Base-by-base conservation (phyloP, 2,797 vertebrate species). In the Steatocranus sp. region DNA sequence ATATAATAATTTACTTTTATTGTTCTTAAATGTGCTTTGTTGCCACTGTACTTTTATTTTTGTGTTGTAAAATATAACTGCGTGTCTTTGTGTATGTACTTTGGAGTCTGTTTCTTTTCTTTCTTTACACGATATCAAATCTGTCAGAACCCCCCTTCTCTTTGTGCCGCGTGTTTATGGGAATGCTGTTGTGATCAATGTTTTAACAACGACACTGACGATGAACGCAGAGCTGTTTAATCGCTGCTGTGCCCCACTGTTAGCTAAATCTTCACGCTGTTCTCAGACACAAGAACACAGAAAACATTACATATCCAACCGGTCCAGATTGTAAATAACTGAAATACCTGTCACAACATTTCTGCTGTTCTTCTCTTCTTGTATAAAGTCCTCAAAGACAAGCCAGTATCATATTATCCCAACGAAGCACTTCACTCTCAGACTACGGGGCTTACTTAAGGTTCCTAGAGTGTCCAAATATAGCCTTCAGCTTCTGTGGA, bases 51-150 rank as follows among this genome's bases (percentile, higher is more conserved):
- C 38, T 18, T 10, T 27, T 46, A 46, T 27, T 70, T 70, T 70
- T 27, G 6, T 27, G 63, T 27, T 46, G 38, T 70, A 48, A 70
- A 70, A 48, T 48, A 46, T 8, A 46, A 48, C 66, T 30, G 23
- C 25, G 1, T 30, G 66, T n/a, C 66, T 70, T 46, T 70, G 41
- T 46, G 6, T 25, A 27, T 11, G 6, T 46, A 27, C 66, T 43
- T 27, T 43, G 12, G 20, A 43, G 20, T 68, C 20, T 43, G 63
- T 25, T 68, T 11, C 63, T 5, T 25, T 23, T 68, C 63, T 68
- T 68, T 68, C 36, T 25, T 43, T 23, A 66, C n/a, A 4, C 2
- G 0, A 0, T 41, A 23, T 10, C 36, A 23, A 15, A 66, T 66
- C 36, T 23, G 61, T 23, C 12, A 23, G 34, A 41, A 66, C 12